Base-by-base conservation (phyloP, 1,140 invertebrate species). In the Drosophila ficusphila region DNA sequence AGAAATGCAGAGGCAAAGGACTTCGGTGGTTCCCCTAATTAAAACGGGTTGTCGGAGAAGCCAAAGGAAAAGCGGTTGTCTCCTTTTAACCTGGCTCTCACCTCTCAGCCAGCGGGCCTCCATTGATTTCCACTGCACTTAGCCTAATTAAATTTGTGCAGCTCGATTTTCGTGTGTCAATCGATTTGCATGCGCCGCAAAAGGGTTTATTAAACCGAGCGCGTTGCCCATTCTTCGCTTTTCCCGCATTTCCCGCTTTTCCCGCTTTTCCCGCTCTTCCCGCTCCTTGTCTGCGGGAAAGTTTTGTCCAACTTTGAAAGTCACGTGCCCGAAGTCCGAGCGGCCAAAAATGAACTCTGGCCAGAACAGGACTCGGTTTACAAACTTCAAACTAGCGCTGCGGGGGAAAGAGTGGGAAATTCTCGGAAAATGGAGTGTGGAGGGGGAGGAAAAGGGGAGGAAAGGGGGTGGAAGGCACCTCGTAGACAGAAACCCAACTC, bases 81-180 rank as follows among this genome's bases (percentile, higher is more conserved):
- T 21, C 51, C 18, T 14, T 23, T 33, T 33, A 34, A 14, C 54
- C 68, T 16, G 58, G 27, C 58, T 58, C 7, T 11, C 31, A n/a
- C 14, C 34, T 38, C 34, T 38, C 34, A 38, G 14, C 14, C 4
- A 1, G 18, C 12, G 33, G 12, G 33, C 68, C 52, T 25, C 47
- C 48, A 76, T 85, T 85, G 76, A 86, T 72, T 86, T 74, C 47
- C 54, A 41, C 36, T 58, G 76, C 79, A 86, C 79, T 85, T 73
- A 86, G 76, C 33, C 78, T 85, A 85, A 85, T 85, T 86, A 85
- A 86, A 79, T 86, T 85, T 47, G 49, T 79, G 44, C 48, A 42
- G 57, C 31, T 42, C 34, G 49, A 52, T 76, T 44, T 61, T 62
- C 33, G 53, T 68, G 52, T 48, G 36, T 36, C 46, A 47, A 73